Percentiles rank a stretch among this genome's conserved stretches.
Conservation (phyloP, 2,113 vertebrate genomes). For the Xiphophorus maculatus region DNA sequence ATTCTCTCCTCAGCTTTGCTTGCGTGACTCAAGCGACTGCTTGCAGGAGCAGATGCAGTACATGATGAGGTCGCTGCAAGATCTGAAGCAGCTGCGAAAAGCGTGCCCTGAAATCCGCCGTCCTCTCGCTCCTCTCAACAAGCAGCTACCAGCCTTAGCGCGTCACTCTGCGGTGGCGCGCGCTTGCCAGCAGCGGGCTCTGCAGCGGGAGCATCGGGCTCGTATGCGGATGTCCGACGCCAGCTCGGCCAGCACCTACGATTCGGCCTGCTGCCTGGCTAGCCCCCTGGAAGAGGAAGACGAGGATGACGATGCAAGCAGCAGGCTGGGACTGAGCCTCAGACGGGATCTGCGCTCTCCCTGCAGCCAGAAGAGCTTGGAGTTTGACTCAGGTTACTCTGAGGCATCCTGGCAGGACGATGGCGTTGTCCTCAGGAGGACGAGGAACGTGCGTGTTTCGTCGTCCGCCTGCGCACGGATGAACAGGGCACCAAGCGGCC, state of each 20-base stretch:
- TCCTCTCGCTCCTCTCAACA: constrained; percentile 33
- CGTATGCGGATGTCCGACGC: constrained; percentile 76
- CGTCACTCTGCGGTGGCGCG: constrained; percentile 59
- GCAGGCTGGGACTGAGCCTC: constrained; percentile 40
- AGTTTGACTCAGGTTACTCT: constrained; percentile 94
- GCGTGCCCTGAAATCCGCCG: constrained; percentile 58
- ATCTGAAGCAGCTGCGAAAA: constrained; percentile 75
- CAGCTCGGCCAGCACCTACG: constrained; percentile 84
- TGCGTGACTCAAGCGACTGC: constrained; percentile 81
- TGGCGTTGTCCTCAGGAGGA: constrained; percentile 75
- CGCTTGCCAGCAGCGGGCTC: constrained; percentile 64
- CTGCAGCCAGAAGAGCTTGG: constrained; percentile 86
- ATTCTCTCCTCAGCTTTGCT: constrained; percentile 79
- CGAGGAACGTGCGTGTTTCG: constrained; percentile 81
- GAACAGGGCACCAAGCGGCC: constrained; percentile 70
- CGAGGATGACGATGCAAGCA: constrained; percentile 55
- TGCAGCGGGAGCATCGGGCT: constrained; percentile 70
- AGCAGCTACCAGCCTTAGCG: constrained; percentile 49
- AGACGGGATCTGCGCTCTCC: constrained; percentile 76
- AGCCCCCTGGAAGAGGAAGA: constrained; percentile 79
- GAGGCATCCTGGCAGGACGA: constrained; percentile 92
- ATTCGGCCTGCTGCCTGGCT: constrained; percentile 88
- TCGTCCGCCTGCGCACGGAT: constrained; percentile 72
- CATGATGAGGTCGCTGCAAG: constrained; percentile 83
- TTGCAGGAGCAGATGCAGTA: constrained; percentile 83